Evolutionary conservation across 2,113 vertebrate genomes (phyloP).

Genomic region (Murina feae): DNA sequence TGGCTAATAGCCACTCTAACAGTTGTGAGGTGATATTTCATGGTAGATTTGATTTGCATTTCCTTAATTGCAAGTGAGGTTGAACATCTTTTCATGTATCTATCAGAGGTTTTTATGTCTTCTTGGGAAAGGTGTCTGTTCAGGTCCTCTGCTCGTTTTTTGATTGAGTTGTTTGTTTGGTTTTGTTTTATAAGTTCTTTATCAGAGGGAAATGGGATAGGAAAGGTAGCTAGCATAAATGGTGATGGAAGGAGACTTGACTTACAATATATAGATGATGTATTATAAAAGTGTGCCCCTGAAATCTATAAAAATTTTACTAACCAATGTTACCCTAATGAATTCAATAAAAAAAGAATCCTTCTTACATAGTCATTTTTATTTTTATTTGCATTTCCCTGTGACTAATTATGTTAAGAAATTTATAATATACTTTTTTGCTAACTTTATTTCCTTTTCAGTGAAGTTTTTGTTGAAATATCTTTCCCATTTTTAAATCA

Average conservation of each 20-base stretch:
- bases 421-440: background rate
- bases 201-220: background rate
- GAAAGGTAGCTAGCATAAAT: background rate
- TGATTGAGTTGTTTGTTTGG: no score
- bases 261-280: background rate
- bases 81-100: no score
- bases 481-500: background rate
- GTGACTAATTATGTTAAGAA: background rate
- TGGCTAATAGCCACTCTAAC: no score
- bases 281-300: background rate
- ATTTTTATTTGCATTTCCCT: slow-evolving; percentile 3
- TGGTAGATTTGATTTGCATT: no score
- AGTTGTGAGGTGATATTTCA: no score
- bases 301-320: background rate
- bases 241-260: background rate
- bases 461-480: background rate
- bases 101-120: no score
- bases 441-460: background rate
- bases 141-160: no score
- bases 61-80: no score
- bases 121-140: no score
- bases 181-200: no score
- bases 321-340: background rate
- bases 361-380: background rate
- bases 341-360: background rate